Conservation (phyloP, 1,140 invertebrate genomes). For the Pissodes strobi region DNA sequence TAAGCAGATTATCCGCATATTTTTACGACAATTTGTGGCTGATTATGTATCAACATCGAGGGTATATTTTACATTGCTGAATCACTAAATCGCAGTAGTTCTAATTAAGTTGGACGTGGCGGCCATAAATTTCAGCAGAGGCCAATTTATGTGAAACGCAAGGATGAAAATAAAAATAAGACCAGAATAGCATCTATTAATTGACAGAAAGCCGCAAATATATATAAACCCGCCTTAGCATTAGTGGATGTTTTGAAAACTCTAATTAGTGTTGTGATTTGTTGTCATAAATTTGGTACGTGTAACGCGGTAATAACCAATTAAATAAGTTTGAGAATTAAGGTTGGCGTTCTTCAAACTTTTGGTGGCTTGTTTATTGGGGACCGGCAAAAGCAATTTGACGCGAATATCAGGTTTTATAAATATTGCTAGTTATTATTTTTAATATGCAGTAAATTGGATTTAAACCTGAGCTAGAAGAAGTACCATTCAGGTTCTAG, state of each 20-base stretch:
- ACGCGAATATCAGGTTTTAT: too few relatives aligned
- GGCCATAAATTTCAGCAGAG: constrained; percentile 41
- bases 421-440: too few relatives aligned
- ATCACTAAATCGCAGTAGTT: constrained; percentile 44
- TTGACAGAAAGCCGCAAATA: constrained; percentile 38
- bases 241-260: constrained; percentile 31
- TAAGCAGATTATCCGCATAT: not conserved
- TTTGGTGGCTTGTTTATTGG: too few relatives aligned
- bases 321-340: not conserved
- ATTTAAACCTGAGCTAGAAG: too few relatives aligned
- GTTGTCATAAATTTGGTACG: constrained; percentile 13
- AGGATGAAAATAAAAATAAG: constrained; percentile 39
- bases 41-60: constrained; percentile 17
- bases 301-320: constrained; percentile 16
- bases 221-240: constrained; percentile 28
- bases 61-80: constrained; percentile 38
- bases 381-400: too few relatives aligned
- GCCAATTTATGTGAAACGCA: constrained; percentile 42
- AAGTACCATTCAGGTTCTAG: too few relatives aligned
- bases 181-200: constrained; percentile 45
- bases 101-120: constrained; percentile 45
- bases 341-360: not conserved
- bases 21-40: constrained; percentile 21
- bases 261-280: constrained; percentile 26
- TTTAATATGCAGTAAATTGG: too few relatives aligned